Base-by-base conservation (phyloP, 2,888 invertebrate species). In the Dugesia japonica region DNA sequence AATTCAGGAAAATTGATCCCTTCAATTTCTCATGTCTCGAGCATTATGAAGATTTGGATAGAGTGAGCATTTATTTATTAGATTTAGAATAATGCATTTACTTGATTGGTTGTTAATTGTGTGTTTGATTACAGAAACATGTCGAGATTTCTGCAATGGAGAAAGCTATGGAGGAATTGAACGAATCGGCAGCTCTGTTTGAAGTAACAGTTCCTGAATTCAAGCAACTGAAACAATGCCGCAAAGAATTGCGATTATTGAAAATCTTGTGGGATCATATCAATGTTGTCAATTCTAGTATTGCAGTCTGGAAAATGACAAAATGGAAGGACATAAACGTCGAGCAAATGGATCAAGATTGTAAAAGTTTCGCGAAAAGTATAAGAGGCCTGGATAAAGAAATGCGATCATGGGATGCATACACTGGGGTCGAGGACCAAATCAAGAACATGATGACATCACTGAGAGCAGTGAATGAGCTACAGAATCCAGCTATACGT, bases 321-420 rank as follows among this genome's bases (percentile, higher is more conserved):
- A 92, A 92, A 0, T 95, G 95, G 95, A 88, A 92, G 77, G 92
- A 93, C 84, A 93, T 95, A 79, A 94, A 95, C 82, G 94, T 94
- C 56, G 95, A 95, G 86, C 93, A 94, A 82, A 94, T 95, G 94
- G 95, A 95, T 82, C 92, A 94, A 80, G 94, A 95, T 85, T 94
- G 94, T 85, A 95, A 95, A 84, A 92, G 94, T 83, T 95, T 95
- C 85, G 92, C 94, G 0, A 94, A 95, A 86, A 83, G 83, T 78
- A 82, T 85, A 79, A 80, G 56, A 17, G 80, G 91, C 75, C 84
- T 95, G 81, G 94, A 95, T 83, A 95, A 95, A 83, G 95, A 95
- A 86, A 94, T 94, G 92, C 88, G 94, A 81, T 87, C 89, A 80
- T 95, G 94, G 95, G 92, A 94, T 82, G 90, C 92, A 0, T 95